Base-by-base conservation (phyloP, 2,797 vertebrate species). In the Epinephelus malabaricus region DNA sequence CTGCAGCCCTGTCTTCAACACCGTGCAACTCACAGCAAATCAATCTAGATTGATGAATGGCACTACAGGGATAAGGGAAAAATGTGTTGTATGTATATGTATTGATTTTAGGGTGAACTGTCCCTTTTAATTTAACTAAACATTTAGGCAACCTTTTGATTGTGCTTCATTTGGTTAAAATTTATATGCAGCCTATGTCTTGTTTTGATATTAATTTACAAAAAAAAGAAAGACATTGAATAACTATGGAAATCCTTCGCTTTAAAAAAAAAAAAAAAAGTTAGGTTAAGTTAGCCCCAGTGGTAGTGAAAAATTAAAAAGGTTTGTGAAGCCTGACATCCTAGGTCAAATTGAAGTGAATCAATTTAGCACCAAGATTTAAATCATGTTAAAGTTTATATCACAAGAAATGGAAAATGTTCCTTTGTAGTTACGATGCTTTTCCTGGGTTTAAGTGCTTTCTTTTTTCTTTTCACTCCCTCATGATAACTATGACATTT, bases 401-500 rank as follows among this genome's bases (percentile, higher is more conserved):
- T 14, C 18, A 27, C 8, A 46, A 61, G 14, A 8, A 38, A 46
- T 23, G 23, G 0, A 21, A 71, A 45, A 8, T 53, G 12, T 34
- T 30, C 9, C 27, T 45, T 45, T 8, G 18, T 67, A 45, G 8
- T 30, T 34, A 11, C 13, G 38, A 14, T 6, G 8, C 55, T 38
- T 3, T 14, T 62, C 3, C 25, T 65, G 9, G 0, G 12, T 64
- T 12, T 60, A 2, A 59, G 14, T 34, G 21, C n/a, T 27, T 47
- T 61, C 27, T 69, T 49, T 65, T 69, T 19, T 69, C 18, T 51
- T 11, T 73, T 8, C 23, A 2, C 3, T 27, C 12, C 51, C 38
- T 58, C 40, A 45, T 53, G 51, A 25, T 66, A 65, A 51, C 21
- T 67, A 10, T 21, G 19, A 46, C 38, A 23, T 66, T 78, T 21